Base-by-base conservation (phyloP, 2,888 invertebrate genomes). In the Cheilosia variabilis region DNA sequence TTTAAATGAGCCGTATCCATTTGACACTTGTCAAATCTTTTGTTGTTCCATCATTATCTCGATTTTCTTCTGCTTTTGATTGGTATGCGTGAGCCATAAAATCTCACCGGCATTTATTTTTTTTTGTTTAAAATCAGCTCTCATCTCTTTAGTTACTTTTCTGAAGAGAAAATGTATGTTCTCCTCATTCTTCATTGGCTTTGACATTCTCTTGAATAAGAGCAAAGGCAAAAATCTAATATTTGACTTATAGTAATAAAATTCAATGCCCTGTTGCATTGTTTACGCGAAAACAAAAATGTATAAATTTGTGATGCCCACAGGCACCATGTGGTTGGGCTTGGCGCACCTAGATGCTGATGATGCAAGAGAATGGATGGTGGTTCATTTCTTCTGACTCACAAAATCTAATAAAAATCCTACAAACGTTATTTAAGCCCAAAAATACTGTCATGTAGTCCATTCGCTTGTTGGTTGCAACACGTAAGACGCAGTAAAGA, bases 181-280 rank as follows among this genome's bases (percentile, higher is more conserved):
- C 17, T 45, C 7, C 5, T 45, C 15, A 15, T 43, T 43, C 4
- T 15, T 5, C n/a, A 43, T 5, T 43, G n/a, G 43, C 13, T n/a
- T 13, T 15, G 43, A 31, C 2, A 31, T n/a, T n/a, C 43, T 43
- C n/a, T 45, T 17, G 3, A 5, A 17, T 45, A 17, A 45, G 17
- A 45, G 45, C 37, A 37, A 37, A 37, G 13, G 13, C 37, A 37
- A 13, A 37, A 13, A 37, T 37, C 13, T 13, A 13, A 13, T 45
- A 17, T 45, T 15, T 45, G 15, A 6, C 17, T 45, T 43, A n/a
- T n/a, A 43, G 4, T 15, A 3, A 63, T 50, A 17, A 15, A 9
- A 47, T 43, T 6, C 4, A 15, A 15, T 71, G 81, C 81, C 77
- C 81, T 82, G 81, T 82, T 82, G 81, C 81, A 77, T 77, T 82